Base-by-base conservation (phyloP, 2,888 invertebrate genomes). In the Teleiodes luculella region DNA sequence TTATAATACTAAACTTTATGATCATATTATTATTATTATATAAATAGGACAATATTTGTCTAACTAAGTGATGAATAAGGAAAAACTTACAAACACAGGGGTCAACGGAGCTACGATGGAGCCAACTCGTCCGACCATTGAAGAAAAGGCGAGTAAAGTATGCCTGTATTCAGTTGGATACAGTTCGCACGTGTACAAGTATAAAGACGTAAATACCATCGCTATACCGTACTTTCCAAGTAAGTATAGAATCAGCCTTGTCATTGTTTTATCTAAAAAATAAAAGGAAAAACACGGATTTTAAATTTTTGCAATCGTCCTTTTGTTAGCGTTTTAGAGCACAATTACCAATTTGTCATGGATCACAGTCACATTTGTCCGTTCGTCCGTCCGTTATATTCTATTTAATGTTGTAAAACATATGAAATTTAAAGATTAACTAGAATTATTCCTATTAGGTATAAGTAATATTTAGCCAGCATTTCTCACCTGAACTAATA, bases 111-210 rank as follows among this genome's bases (percentile, higher is more conserved):
- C 94, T 37, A 93, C 77, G 80, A 94, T 93, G 6, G 94, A 92
- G 0, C 94, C 94, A 24, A 94, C 78, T 14, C 94, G 86, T 0
- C 94, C 94, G 54, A 93, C 87, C 93, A 94, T 94, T 8, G 94
- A 94, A 63, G 94, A 94, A 63, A 93, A 90, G 2, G 92, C 93
- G 24, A 94, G 86, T 56, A 94, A 79, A 33, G 91, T 92, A 75
- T 94, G 94, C 0, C 94, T 87, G 58, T 93, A 87, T 68, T 91
- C 91, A 13, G 94, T 94, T 1, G 94, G 94, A 73, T 94, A 94
- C 68, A 94, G 87, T 80, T 94, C 94, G 3, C 94, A 91, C 0
- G 94, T 93, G 68, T 88, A 93, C 64, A 93, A 85, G 74, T 94
- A 94, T 58, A 93, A 72, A 0, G 92, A 90, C 43, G 92, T 91